Base-by-base conservation (phyloP, 2,888 invertebrate genomes). In the Ormyrus labotus region DNA sequence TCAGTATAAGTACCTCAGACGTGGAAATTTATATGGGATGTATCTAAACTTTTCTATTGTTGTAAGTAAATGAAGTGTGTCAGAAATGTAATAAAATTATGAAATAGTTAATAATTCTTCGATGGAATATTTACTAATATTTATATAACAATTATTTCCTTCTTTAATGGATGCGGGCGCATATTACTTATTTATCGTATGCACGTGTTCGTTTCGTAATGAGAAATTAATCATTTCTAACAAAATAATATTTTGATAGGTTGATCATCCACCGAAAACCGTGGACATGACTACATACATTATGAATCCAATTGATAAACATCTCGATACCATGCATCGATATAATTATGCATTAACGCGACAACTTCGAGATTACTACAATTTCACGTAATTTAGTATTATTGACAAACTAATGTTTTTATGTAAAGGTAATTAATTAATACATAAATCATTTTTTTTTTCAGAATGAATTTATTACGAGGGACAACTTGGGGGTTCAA, bases 321-420 rank as follows among this genome's bases (percentile, higher is more conserved):
- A 93, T 85, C 90, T 93, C 45, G 94, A 95, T 89, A 92, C 94
- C 0, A 92, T 94, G 91, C 93, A 94, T 88, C 93, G 94, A 84
- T 92, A 93, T 85, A 94, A 94, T 88, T 94, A 92, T 87, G 93
- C 92, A 80, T 91, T 93, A 3, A 88, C 94, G 8, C 87, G 93
- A 82, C 92, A 93, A 87, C 92, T 95, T 79, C 88, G 91, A 83
- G 93, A 94, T 83, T 92, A 94, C 89, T 95, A 92, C 86, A 95
- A 95, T 90, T 93, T 95, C 87, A 93, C 93, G 94, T 94, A 90
- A 70, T 72, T 61, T 5, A 5, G 45, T 61, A 48, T 45, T 50
- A 11, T 45, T 5, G 53, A 11, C 6, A 11, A 48, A 34, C 34
- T 34, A 11, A 48, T 53, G 10, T 5, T 34, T 5, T 34, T 34